Conservation (phyloP, 2,797 vertebrate species). For the Lutjanus argentimaculatus region DNA sequence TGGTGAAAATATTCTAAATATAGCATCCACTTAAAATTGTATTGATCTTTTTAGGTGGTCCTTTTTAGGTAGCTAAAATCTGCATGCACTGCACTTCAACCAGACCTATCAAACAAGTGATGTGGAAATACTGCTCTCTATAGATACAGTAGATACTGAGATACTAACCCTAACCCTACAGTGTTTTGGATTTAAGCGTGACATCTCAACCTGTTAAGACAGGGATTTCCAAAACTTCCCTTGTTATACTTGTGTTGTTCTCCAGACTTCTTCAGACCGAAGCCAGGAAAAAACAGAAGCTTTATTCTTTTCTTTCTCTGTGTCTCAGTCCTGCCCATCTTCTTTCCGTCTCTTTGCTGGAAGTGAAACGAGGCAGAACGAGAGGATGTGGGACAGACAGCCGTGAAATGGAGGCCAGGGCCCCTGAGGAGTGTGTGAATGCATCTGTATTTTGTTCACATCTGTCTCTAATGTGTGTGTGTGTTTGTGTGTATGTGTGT, state of each 20-base stretch:
- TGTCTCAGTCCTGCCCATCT: constrained; percentile 58
- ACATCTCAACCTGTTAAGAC: constrained; percentile 40
- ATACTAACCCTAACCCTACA: neutral
- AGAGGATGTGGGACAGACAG: constrained; percentile 83
- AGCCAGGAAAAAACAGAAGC: constrained; percentile 28
- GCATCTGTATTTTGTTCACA: constrained; percentile 26
- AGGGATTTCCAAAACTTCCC: constrained; percentile 18
- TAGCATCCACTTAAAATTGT: too few species aligned
- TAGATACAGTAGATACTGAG: constrained; percentile 1
- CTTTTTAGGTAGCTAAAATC: too few species aligned
- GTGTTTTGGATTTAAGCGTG: constrained; percentile 20
- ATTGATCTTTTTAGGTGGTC: too few species aligned
- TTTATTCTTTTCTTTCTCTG: constrained; percentile 49
- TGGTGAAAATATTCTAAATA: too few species aligned
- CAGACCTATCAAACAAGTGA: neutral
- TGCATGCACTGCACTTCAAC: neutral
- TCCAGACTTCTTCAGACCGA: constrained; percentile 28
- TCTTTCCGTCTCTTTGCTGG: constrained; percentile 68
- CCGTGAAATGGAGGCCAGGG: constrained; percentile 85
- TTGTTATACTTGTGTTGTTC: neutral
- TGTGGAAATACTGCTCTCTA: neutral
- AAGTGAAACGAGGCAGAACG: constrained; percentile 86
- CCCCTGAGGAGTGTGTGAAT: constrained; percentile 64
- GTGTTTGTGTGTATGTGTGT: neutral
- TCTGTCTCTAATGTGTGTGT: constrained; percentile 28